A percentile compares a stretch with the other conserved stretches of the same genome.
Conservation (phyloP, 2,797 vertebrate genomes). For the Denticeps clupeoides region DNA sequence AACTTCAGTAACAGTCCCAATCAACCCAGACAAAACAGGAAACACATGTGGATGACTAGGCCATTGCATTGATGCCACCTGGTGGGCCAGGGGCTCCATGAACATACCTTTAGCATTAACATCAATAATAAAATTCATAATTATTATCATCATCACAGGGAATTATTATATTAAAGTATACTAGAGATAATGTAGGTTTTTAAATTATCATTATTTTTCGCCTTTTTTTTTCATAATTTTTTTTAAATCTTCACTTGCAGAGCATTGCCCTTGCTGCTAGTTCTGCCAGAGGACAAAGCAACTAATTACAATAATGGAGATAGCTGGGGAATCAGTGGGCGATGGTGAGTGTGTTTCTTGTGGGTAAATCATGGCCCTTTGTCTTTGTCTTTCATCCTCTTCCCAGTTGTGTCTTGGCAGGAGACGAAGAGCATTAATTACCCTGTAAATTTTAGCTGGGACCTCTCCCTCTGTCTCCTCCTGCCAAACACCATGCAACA, state of each 20-base stretch:
- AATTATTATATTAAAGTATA: neutral
- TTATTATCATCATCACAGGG: slow-evolving; percentile 5
- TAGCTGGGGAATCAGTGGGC: slow-evolving; percentile 10
- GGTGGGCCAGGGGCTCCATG: no score
- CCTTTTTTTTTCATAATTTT: neutral
- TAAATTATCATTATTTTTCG: no score
- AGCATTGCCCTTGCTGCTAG: neutral
- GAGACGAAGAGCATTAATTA: slow-evolving; percentile 14
- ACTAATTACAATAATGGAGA: slow-evolving; percentile 20
- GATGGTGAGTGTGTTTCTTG: slow-evolving; percentile 9
- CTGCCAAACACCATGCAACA: neutral
- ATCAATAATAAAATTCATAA: slow-evolving; percentile 5
- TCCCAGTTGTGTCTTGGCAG: slow-evolving; percentile 22
- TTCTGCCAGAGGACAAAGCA: slow-evolving; percentile 13
- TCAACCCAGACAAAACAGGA: no score
- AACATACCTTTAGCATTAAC: no score
- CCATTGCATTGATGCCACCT: no score
- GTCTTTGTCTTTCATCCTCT: slow-evolving; percentile 23
- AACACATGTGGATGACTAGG: no score
- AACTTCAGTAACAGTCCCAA: no score
- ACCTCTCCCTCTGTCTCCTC: neutral
- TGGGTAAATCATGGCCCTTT: neutral
- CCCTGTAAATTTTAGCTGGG: slow-evolving; percentile 16
- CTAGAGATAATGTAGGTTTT: no score
- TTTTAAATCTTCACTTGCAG: neutral